phyloP scores from a whole-genome alignment of 2,113 vertebrate genomes.

The Accipiter virgatus region DNA sequence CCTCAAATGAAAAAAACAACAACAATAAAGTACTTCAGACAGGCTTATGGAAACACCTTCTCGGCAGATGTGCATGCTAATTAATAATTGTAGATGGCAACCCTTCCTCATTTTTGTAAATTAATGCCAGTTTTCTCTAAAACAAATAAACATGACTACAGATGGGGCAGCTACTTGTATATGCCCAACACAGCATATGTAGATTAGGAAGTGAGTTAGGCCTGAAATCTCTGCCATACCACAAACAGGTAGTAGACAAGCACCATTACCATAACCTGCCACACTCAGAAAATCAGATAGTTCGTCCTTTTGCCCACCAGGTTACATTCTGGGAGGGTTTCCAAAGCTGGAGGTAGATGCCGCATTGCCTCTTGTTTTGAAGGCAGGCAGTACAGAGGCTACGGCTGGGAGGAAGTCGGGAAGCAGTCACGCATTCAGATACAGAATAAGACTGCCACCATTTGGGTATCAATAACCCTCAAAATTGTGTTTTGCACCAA shows the following conservation, averaged over 20 bases:
- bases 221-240: not conserved
- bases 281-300: not conserved
- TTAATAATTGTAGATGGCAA: constrained; percentile 60
- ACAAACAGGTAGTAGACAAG: not conserved
- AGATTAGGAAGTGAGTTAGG: not conserved
- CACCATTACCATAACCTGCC: not conserved
- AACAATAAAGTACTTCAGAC: constrained; percentile 71
- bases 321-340: not conserved
- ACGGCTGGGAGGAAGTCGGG: not conserved
- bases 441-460: not conserved
- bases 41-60: constrained; percentile 66
- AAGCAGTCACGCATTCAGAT: not conserved
- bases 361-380: not conserved
- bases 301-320: not conserved
- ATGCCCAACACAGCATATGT: constrained; percentile 14
- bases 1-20: constrained; percentile 73
- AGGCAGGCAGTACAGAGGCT: not conserved
- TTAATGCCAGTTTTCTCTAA: constrained; percentile 65
- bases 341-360: not conserved
- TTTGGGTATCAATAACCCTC: not conserved
- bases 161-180: constrained; percentile 29
- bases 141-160: constrained; percentile 59
- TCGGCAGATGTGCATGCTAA: constrained; percentile 65
- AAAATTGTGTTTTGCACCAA: not conserved
- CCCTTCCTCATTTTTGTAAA: constrained; percentile 66